Percentiles rank a stretch among this genome's conserved stretches.
Conservation (phyloP, 2,797 vertebrate genomes). For the Hylomyscus alleni region DNA sequence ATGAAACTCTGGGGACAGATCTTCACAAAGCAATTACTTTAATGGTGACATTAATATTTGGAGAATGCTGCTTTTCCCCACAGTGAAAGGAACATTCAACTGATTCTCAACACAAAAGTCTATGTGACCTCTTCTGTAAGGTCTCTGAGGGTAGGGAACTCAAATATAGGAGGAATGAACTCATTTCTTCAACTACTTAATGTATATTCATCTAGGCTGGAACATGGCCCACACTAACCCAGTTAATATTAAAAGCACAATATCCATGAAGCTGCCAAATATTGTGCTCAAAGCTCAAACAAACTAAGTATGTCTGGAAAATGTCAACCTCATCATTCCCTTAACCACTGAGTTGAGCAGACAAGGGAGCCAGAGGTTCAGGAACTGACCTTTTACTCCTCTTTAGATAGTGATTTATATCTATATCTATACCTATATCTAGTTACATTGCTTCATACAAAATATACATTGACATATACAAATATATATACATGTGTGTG, state of each 20-base stretch:
- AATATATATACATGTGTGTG: no score
- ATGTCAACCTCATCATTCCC: not conserved
- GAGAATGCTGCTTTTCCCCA: conserved; percentile 25
- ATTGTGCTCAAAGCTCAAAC: not conserved
- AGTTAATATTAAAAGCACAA: conserved; percentile 35
- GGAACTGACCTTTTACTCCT: fast-evolving
- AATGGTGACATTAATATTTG: conserved; percentile 61
- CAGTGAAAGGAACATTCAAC: conserved; percentile 17
- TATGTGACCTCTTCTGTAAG: conserved; percentile 8
- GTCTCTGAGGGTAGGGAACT: not conserved
- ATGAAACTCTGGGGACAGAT: conserved; percentile 40
- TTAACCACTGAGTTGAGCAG: not conserved
- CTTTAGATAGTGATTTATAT: no score
- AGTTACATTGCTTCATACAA: no score
- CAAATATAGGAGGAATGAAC: not conserved
- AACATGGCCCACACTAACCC: not conserved
- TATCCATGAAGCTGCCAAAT: not conserved
- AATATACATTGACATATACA: no score
- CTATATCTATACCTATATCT: no score
- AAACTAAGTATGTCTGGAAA: conserved; percentile 1
- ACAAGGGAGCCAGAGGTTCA: not conserved
- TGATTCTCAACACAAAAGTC: conserved; percentile 46
- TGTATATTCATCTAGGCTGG: not conserved
- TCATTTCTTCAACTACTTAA: not conserved
- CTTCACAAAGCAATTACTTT: conserved; percentile 55